Evolutionary conservation across 2,113 vertebrate species (phyloP).

Genomic region (Oriolus oriolus): DNA sequence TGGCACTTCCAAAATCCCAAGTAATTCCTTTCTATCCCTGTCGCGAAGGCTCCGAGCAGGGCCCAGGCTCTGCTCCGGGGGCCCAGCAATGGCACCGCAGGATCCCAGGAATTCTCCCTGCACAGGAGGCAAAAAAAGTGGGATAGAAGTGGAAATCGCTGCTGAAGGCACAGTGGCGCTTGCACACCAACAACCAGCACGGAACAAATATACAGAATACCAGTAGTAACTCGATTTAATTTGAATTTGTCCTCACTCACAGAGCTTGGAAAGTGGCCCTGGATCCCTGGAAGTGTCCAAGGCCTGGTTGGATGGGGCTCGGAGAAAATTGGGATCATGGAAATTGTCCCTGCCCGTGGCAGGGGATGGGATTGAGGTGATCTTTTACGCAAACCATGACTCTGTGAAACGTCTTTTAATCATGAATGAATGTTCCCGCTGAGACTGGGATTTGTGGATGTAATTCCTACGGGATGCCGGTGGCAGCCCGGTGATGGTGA

Average conservation of each 20-base stretch:
- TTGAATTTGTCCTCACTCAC: background rate
- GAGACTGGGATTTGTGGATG: background rate
- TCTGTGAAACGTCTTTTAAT: background rate
- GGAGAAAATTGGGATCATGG: background rate
- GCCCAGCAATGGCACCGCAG: background rate
- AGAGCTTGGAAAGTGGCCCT: accelerated
- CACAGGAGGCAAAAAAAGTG: background rate
- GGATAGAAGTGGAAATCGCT: background rate
- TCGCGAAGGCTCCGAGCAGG: background rate
- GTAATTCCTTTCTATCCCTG: background rate
- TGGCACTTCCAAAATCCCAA: background rate
- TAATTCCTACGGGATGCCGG: background rate
- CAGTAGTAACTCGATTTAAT: background rate
- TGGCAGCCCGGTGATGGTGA: background rate
- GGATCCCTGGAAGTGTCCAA: background rate
- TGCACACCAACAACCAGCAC: no score
- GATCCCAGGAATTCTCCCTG: background rate
- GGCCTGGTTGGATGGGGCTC: no score
- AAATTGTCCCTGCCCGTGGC: accelerated
- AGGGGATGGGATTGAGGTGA: no score
- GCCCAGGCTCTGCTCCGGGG: background rate
- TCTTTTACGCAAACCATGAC: accelerated
- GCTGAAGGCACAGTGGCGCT: background rate
- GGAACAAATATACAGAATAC: background rate
- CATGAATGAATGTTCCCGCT: background rate